Conservation (phyloP, 2,888 invertebrate genomes). For the Poecilobothrus nobilitatus region DNA sequence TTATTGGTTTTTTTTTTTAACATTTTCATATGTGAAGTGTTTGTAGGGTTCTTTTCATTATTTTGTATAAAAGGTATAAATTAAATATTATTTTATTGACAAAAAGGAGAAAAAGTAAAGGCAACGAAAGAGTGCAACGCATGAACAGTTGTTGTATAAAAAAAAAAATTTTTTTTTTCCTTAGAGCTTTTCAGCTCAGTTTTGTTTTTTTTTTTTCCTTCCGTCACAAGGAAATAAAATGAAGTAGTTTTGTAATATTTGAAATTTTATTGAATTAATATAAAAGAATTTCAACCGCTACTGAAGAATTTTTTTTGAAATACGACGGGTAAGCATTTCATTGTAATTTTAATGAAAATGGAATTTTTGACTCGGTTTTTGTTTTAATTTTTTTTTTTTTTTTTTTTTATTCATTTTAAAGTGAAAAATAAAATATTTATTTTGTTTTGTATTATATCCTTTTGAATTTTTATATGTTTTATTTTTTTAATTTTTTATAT, state of each 20-base stretch:
- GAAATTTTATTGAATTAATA: not conserved
- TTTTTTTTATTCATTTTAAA: too few species aligned
- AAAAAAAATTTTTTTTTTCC: too few species aligned
- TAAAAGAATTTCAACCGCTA: constrained; percentile 1
- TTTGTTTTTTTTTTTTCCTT: not conserved
- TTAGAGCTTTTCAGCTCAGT: too few species aligned
- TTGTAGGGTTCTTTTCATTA: too few species aligned
- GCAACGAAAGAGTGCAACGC: too few species aligned
- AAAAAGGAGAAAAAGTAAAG: too few species aligned
- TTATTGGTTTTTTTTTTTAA: too few species aligned
- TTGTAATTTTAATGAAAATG: constrained; percentile 6
- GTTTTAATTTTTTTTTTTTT: not conserved
- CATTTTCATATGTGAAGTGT: too few species aligned
- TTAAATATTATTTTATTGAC: too few species aligned
- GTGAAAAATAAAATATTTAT: not conserved
- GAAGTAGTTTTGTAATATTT: constrained; percentile 1
- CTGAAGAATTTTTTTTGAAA: constrained; percentile 1
- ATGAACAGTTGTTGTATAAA: too few species aligned
- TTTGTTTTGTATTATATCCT: too few species aligned
- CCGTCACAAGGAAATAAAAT: not conserved
- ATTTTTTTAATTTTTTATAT: not conserved
- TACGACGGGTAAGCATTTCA: not conserved
- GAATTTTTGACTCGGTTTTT: not conserved
- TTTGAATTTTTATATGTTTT: not conserved
- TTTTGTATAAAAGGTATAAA: too few species aligned